Conservation (phyloP, 1,140 invertebrate genomes). For the Drosophila varians region DNA sequence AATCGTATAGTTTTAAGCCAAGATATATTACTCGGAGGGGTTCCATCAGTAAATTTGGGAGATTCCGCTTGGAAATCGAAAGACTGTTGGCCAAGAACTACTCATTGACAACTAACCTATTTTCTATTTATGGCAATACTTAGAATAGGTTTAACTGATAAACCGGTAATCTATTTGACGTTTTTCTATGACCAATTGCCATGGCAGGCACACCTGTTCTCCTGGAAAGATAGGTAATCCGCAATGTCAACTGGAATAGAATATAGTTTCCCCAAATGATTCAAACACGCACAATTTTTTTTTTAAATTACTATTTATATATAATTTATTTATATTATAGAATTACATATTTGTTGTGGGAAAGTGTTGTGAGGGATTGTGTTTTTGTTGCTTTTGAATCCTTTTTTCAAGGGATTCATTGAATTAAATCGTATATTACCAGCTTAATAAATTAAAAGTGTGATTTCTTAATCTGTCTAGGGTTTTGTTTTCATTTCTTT, state of each 20-base stretch:
- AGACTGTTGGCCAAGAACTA: no score
- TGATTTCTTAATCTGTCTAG: constrained; percentile 54
- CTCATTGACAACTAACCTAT: not conserved
- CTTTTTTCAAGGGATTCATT: constrained; percentile 41
- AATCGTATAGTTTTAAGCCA: no score
- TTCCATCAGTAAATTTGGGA: no score
- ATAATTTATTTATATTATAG: constrained; percentile 82
- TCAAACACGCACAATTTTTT: not conserved
- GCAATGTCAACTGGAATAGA: no score
- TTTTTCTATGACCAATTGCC: not conserved
- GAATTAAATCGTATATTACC: constrained; percentile 64
- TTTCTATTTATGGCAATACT: not conserved
- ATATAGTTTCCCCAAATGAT: not conserved
- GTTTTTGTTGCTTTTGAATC: constrained; percentile 22
- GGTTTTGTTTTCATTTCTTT: constrained; percentile 21
- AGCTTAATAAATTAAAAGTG: constrained; percentile 68
- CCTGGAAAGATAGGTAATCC: not conserved
- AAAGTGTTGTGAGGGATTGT: constrained; percentile 40
- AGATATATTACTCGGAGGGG: no score
- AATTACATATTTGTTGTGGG: constrained; percentile 73
- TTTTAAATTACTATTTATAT: constrained; percentile 80
- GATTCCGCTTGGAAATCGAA: no score
- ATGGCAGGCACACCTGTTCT: not conserved
- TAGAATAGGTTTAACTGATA: not conserved
- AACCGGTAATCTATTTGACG: not conserved